Evolutionary conservation across 2,113 vertebrate genomes (phyloP).

Genomic region (Alosa alosa): DNA sequence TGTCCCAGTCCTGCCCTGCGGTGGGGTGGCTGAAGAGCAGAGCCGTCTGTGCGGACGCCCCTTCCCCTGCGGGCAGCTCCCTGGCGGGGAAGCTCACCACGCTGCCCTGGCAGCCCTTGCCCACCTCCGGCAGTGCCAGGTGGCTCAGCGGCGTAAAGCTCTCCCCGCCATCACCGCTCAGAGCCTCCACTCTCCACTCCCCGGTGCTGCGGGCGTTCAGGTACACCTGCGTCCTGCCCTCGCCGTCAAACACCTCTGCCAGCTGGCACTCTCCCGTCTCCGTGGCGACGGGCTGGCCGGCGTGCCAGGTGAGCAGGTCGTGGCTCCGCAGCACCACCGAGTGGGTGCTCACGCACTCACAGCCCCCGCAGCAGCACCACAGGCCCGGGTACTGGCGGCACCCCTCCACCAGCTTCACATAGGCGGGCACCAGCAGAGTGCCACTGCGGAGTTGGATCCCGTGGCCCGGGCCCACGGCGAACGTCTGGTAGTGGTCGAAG

Average conservation of each 20-base stretch:
- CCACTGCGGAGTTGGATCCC: conserved; percentile 68
- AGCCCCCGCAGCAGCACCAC: background rate
- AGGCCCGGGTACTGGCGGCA: conserved; percentile 2
- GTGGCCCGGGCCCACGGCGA: conserved; percentile 78
- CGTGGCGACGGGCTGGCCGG: conserved; percentile 37
- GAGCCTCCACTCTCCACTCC: conserved; percentile 58
- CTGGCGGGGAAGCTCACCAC: conserved; percentile 68
- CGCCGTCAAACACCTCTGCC: conserved; percentile 57
- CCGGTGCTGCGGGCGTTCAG: conserved; percentile 65
- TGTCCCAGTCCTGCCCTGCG: conserved; percentile 30
- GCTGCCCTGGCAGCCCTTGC: conserved; percentile 75
- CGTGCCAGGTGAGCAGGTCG: conserved; percentile 57
- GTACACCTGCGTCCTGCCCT: conserved; percentile 58
- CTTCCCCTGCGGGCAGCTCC: too few relatives aligned
- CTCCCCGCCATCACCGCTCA: conserved; percentile 56
- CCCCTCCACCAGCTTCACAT: conserved; percentile 56
- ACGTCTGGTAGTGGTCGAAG: conserved; percentile 70
- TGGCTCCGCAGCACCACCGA: conserved; percentile 74
- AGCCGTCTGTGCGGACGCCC: conserved; percentile 43
- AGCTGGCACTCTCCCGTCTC: conserved; percentile 74
- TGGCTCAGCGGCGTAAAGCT: conserved; percentile 44
- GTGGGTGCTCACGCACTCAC: conserved; percentile 39
- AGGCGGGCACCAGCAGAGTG: conserved; percentile 69
- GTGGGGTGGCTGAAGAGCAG: conserved; percentile 76
- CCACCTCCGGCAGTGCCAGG: conserved; percentile 62